These are phyloP conservation scores for Tinamus major DNA, from an alignment of 2,797 vertebrate species.

Conservation along the genomic window DNA sequence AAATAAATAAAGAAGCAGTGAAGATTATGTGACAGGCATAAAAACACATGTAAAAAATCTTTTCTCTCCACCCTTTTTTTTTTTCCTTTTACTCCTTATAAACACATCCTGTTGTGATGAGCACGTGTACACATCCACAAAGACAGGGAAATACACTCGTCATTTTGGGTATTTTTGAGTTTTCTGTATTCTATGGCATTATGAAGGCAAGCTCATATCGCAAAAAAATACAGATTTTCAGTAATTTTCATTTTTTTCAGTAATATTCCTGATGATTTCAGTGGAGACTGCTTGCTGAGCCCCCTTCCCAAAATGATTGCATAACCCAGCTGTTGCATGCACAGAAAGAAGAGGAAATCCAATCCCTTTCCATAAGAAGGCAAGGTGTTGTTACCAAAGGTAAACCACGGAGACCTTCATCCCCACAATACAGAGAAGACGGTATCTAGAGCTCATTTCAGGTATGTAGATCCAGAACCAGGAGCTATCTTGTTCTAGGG, in stretches of 20 bases:
- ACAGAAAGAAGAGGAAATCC: not conserved
- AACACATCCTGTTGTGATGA: not conserved
- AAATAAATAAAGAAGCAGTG: not conserved
- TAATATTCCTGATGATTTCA: not conserved
- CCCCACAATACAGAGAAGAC: not conserved
- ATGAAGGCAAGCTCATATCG: not conserved
- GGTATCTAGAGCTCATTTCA: not conserved
- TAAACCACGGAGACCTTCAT: not conserved
- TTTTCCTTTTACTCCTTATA: not conserved
- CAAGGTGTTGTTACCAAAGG: not conserved
- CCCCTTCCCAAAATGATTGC: not conserved
- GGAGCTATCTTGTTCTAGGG: not conserved
- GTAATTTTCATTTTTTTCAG: not conserved
- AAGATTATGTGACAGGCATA: not conserved
- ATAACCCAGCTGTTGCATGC: not conserved
- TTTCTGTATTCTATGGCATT: not conserved
- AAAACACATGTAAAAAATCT: not conserved
- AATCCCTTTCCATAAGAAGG: not conserved
- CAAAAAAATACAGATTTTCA: not conserved
- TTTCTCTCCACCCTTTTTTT: not conserved
- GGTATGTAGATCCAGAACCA: not conserved
- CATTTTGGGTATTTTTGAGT: not conserved
- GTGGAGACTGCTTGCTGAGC: not conserved
- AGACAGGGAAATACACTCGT: not conserved
- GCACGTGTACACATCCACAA: accelerated